These are phyloP conservation scores for Zeugodacus cucurbitae DNA, from an alignment of 1,140 invertebrate genomes.

Conservation along the genomic window DNA sequence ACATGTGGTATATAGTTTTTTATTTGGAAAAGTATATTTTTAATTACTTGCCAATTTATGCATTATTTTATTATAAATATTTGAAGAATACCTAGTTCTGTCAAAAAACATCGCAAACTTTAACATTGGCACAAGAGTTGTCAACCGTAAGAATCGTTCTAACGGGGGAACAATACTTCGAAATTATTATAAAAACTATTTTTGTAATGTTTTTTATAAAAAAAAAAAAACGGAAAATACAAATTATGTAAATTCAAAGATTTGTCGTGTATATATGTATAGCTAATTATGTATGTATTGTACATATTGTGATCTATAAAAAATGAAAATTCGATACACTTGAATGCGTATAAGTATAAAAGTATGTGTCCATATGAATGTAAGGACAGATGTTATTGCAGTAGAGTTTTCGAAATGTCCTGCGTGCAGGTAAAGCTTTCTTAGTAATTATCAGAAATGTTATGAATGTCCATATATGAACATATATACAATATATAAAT, in stretches of 20 bases:
- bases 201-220: too few species aligned
- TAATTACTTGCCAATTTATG: neutral
- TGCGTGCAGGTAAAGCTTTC: neutral
- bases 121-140: too few species aligned
- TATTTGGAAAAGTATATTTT: neutral
- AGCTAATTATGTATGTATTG: neutral
- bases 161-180: too few species aligned
- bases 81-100: too few species aligned
- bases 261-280: too few species aligned
- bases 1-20: neutral
- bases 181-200: too few species aligned
- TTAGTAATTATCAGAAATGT: neutral
- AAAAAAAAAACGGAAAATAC: too few species aligned
- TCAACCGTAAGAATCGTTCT: too few species aligned
- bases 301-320: neutral
- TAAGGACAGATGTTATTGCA: neutral
- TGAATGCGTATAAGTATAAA: neutral
- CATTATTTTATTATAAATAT: too few species aligned
- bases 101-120: too few species aligned
- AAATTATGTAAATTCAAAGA: too few species aligned
- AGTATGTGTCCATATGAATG: neutral
- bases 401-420: neutral
- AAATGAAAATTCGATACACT: neutral
- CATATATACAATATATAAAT: too few species aligned
- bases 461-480: neutral